Conservation (phyloP, 2,797 vertebrate species). For the Alauda arvensis region DNA sequence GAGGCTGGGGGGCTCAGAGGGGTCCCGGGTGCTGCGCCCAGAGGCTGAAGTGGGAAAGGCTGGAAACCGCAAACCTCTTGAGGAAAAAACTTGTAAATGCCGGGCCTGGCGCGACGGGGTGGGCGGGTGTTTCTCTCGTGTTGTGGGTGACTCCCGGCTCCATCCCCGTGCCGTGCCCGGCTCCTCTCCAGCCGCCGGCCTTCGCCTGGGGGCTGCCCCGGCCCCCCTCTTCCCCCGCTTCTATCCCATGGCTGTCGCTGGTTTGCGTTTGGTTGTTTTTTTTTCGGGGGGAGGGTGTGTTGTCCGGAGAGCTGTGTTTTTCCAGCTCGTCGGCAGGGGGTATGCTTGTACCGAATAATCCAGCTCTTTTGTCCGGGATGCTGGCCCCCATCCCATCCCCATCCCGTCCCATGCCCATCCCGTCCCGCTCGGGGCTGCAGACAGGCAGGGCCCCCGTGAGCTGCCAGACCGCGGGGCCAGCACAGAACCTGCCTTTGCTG, state of each 20-base stretch:
- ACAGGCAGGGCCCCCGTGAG: not conserved
- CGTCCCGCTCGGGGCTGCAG: not conserved
- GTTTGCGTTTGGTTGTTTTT: not conserved
- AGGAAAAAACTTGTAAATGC: not conserved
- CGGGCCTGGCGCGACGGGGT: not conserved
- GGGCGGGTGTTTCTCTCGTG: not conserved
- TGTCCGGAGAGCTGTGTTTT: constrained; percentile 19
- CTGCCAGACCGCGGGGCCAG: not conserved
- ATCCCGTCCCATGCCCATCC: not conserved
- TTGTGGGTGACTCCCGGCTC: not conserved
- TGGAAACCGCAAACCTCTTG: not conserved
- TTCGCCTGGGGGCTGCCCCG: too few relatives aligned
- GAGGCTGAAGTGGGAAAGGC: not conserved
- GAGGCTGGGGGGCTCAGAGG: not conserved
- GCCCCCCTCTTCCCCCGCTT: not conserved
- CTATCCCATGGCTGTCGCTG: not conserved
- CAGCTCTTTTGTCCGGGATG: not conserved
- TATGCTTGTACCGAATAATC: constrained; percentile 40
- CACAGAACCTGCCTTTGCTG: not conserved
- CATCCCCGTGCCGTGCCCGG: not conserved
- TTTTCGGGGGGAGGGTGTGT: not conserved
- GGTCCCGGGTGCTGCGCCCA: not conserved
- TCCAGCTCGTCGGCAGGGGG: constrained; percentile 55
- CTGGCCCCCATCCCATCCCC: not conserved
- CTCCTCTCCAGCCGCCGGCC: not conserved